These are phyloP conservation scores for Idaea straminata DNA, from an alignment of 2,888 invertebrate species.

Conservation along the genomic window DNA sequence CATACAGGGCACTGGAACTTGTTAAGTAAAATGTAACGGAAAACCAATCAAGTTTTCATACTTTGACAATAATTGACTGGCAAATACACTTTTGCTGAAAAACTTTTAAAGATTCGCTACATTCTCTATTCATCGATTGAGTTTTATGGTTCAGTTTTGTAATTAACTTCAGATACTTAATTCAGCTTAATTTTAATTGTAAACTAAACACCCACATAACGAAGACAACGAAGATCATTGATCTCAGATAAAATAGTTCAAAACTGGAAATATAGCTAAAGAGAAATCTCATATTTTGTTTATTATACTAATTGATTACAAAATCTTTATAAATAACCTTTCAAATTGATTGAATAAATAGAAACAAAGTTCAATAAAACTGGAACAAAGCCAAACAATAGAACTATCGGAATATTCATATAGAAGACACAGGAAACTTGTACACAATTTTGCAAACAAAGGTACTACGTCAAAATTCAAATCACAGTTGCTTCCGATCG, in stretches of 20 bases:
- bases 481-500: conserved; percentile 73
- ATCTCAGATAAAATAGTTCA: conserved; percentile 8
- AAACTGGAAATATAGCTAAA: neutral
- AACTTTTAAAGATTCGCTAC: no score
- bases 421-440: conserved; percentile 44
- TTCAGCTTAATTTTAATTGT: conserved; percentile 8
- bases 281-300: neutral
- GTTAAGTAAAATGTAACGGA: conserved; percentile 21
- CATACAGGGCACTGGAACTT: conserved; percentile 32
- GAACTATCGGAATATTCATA: conserved; percentile 28
- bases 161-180: conserved; percentile 12
- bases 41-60: conserved; percentile 14
- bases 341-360: neutral
- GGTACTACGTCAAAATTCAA: conserved; percentile 61
- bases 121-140: neutral
- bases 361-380: neutral
- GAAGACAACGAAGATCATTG: conserved; percentile 8
- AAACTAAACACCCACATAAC: conserved; percentile 15
- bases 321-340: neutral
- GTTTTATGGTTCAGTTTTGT: conserved; percentile 5
- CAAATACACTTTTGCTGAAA: neutral
- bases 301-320: neutral
- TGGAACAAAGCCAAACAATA: conserved; percentile 8
- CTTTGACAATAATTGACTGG: neutral
- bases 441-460: conserved; percentile 50